Evolutionary conservation across 2,797 vertebrate species (phyloP).

Genomic region (Oryzias sinensis): DNA sequence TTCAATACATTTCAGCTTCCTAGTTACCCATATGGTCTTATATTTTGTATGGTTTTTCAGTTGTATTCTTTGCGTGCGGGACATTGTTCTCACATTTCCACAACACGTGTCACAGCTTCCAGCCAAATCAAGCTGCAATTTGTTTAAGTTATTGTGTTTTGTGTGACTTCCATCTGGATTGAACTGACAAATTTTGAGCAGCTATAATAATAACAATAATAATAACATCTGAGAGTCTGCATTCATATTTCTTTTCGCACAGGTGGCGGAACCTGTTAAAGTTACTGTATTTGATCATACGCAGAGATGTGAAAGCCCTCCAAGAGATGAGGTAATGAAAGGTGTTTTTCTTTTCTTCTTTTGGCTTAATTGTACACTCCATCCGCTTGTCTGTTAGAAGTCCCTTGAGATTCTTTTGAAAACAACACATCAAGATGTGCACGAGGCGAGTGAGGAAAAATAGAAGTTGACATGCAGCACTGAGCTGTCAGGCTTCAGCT

Average conservation of each 20-base stretch:
- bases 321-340: slow-evolving; percentile 48
- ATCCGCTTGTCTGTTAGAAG: slow-evolving; percentile 29
- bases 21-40: slow-evolving; percentile 21
- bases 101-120: slow-evolving; percentile 34
- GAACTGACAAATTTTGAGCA: slow-evolving; percentile 34
- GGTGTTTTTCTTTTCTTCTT: slow-evolving; percentile 38
- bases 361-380: slow-evolving; percentile 48
- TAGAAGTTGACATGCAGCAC: slow-evolving; percentile 54
- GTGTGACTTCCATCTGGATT: slow-evolving; percentile 38
- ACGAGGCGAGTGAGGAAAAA: slow-evolving; percentile 47
- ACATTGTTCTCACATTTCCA: slow-evolving; percentile 37
- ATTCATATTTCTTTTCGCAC: slow-evolving; percentile 18
- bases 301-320: slow-evolving; percentile 11
- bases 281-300: slow-evolving; percentile 17
- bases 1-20: slow-evolving; percentile 8
- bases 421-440: slow-evolving; percentile 58
- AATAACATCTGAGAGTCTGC: slow-evolving; percentile 9
- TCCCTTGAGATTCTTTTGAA: slow-evolving; percentile 48
- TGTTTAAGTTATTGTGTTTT: slow-evolving; percentile 44
- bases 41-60: slow-evolving; percentile 27
- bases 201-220: slow-evolving; percentile 14
- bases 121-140: slow-evolving; percentile 42
- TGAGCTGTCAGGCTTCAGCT: slow-evolving; percentile 70
- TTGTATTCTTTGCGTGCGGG: slow-evolving; percentile 16
- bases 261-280: slow-evolving; percentile 29